phyloP scores from a whole-genome alignment of 2,888 invertebrate species.

The Invenusta paracnida region DNA sequence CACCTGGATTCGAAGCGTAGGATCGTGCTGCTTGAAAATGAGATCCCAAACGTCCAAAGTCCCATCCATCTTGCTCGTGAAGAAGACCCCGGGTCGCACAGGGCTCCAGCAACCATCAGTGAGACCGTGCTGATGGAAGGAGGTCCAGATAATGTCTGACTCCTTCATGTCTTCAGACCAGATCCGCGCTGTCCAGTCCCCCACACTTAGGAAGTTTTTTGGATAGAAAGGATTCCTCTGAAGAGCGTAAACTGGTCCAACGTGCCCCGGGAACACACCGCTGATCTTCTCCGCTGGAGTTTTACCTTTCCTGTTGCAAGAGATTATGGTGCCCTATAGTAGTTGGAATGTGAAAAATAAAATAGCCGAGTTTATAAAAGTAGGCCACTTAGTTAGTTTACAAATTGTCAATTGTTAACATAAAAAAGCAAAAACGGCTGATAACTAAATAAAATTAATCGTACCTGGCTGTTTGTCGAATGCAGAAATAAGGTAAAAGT shows the following conservation, averaged over 20 bases:
- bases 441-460: no score
- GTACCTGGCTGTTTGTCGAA: no score
- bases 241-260: conserved; percentile 80
- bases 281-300: conserved; percentile 73
- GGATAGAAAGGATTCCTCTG: conserved; percentile 87
- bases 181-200: conserved; percentile 84
- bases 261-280: conserved; percentile 65
- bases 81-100: conserved; percentile 78
- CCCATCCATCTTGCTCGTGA: conserved; percentile 78
- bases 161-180: conserved; percentile 94
- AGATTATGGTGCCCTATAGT: conserved; percentile 66
- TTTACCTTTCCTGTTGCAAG: conserved; percentile 73
- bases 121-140: conserved; percentile 63
- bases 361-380: no score
- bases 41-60: conserved; percentile 84
- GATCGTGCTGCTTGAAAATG: conserved; percentile 75
- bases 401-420: no score
- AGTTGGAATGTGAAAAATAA: no score
- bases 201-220: conserved; percentile 83
- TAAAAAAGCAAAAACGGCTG: no score
- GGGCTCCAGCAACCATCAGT: conserved; percentile 84
- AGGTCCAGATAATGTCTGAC: conserved; percentile 86
- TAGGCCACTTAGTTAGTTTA: no score
- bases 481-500: no score
- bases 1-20: conserved; percentile 71